Conservation (phyloP, 2,888 invertebrate species). For the Temnothorax unifasciatus region DNA sequence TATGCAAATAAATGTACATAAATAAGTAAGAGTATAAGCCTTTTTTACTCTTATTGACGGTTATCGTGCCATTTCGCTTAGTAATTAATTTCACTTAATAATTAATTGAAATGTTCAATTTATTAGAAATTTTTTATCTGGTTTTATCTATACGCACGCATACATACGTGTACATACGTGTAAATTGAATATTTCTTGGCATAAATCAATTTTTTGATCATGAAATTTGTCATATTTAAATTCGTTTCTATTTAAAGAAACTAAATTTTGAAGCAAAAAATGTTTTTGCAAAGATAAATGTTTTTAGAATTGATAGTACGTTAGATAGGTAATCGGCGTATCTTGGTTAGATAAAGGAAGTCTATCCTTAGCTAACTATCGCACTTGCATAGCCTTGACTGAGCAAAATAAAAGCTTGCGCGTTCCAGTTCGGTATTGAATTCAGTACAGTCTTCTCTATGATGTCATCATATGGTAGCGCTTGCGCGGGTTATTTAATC, state of each 20-base stretch:
- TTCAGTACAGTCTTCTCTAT: not conserved
- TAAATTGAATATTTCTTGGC: not conserved
- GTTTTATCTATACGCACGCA: not conserved
- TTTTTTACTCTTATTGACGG: not conserved
- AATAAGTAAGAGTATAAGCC: not conserved
- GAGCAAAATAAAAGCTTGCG: slow-evolving; percentile 8
- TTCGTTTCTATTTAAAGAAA: not conserved
- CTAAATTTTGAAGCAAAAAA: not conserved
- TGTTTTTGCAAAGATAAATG: not conserved
- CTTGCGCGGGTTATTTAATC: not conserved
- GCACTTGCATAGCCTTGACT: not conserved
- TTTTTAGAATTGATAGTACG: not conserved
- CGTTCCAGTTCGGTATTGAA: slow-evolving; percentile 8
- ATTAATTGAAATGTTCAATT: not conserved
- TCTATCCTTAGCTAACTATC: not conserved
- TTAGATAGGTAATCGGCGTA: not conserved
- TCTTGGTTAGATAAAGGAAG: slow-evolving; percentile 7
- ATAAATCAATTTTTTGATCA: not conserved
- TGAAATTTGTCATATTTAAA: not conserved
- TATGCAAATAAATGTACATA: not conserved
- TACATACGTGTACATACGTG: no score
- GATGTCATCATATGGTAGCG: not conserved
- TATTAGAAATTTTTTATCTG: slow-evolving; percentile 2
- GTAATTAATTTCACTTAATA: not conserved
- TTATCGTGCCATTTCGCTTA: not conserved